Evolutionary conservation across 2,113 vertebrate genomes (phyloP).

Genomic region (Crotalus tigris): DNA sequence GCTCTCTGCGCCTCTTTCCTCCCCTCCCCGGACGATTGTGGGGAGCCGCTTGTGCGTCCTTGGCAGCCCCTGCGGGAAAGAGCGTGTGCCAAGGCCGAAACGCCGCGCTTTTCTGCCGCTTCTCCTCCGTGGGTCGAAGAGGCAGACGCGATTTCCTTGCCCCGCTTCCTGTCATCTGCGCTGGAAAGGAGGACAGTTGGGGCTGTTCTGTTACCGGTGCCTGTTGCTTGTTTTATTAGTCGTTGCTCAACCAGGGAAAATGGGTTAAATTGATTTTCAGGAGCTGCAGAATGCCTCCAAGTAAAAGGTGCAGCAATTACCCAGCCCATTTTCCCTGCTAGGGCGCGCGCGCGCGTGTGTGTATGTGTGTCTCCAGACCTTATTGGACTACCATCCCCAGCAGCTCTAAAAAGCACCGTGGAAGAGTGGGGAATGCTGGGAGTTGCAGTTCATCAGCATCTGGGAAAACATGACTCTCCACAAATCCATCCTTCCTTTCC

Average conservation of each 20-base stretch:
- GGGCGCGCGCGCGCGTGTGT: no score
- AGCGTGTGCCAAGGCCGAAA: background rate
- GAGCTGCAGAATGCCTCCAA: background rate
- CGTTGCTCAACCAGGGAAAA: background rate
- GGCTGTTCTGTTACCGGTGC: background rate
- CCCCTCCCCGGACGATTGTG: background rate
- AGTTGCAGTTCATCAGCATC: background rate
- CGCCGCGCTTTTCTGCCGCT: background rate
- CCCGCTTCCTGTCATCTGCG: fast-evolving
- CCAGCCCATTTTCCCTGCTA: no score
- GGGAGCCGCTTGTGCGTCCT: no score
- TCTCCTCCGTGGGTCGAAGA: no score
- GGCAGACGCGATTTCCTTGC: background rate
- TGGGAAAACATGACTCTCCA: background rate
- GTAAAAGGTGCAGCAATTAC: background rate
- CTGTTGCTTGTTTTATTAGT: background rate
- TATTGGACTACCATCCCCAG: background rate
- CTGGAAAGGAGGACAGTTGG: background rate
- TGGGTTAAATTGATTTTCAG: fast-evolving
- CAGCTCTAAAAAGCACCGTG: background rate
- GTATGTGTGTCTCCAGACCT: background rate
- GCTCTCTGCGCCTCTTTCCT: background rate
- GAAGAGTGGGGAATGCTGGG: background rate
- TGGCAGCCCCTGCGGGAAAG: no score
- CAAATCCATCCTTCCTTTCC: background rate